phyloP scores from a whole-genome alignment of 1,140 invertebrate genomes.

The Argopecten irradians region DNA sequence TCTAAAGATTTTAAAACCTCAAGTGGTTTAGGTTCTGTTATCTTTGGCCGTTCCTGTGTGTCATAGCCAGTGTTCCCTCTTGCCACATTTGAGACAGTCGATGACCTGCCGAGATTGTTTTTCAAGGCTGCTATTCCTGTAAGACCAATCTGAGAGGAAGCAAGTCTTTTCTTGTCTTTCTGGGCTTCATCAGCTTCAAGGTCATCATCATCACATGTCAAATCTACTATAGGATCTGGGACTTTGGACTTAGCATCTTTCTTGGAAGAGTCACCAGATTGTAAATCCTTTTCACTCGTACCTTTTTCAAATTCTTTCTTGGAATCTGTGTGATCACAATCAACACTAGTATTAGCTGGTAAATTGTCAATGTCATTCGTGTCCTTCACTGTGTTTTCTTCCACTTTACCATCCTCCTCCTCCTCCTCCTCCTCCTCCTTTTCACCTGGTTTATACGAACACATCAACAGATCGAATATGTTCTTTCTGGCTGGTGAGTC shows the following conservation, averaged over 20 bases:
- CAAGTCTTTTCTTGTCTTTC: background rate
- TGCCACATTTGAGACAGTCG: background rate
- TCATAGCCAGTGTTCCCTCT: background rate
- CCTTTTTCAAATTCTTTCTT: background rate
- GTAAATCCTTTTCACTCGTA: background rate
- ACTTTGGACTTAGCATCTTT: background rate
- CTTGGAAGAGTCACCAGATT: background rate
- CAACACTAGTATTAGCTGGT: background rate
- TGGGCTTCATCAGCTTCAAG: background rate
- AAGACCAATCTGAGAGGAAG: background rate
- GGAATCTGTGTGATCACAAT: background rate
- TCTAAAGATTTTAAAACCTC: constrained; percentile 35
- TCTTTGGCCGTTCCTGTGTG: constrained; percentile 20
- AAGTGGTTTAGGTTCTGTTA: constrained; percentile 39
- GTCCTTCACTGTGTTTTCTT: background rate
- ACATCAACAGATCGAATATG: constrained; percentile 50
- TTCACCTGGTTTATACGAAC: constrained; percentile 27
- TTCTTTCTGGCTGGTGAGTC: constrained; percentile 43
- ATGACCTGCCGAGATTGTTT: background rate
- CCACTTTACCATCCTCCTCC: constrained; percentile 8
- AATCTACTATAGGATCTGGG: background rate
- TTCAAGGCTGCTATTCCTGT: background rate
- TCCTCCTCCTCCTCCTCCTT: background rate
- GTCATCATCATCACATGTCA: constrained; percentile 6
- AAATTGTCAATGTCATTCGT: background rate